phyloP scores from a whole-genome alignment of 2,113 vertebrate species.

The Poeciliopsis retropinna region DNA sequence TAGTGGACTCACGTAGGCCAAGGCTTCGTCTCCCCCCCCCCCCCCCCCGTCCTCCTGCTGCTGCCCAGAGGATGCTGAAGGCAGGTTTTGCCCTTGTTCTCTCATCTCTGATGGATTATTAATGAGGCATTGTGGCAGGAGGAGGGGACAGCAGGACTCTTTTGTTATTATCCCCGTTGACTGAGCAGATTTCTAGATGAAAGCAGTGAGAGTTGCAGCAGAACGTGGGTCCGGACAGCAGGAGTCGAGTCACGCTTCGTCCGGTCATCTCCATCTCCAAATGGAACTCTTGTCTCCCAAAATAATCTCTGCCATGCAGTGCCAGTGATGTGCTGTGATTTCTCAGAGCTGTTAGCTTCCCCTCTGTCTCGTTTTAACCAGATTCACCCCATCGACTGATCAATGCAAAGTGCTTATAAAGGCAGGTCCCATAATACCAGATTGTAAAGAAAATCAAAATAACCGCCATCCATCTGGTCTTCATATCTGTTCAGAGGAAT shows the following conservation, averaged over 20 bases:
- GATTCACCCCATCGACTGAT: not conserved
- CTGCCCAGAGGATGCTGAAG: slow-evolving; percentile 41
- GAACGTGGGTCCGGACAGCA: not conserved
- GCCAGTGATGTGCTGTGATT: not conserved
- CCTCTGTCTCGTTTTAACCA: not conserved
- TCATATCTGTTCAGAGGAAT: too few species aligned
- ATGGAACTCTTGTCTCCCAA: not conserved
- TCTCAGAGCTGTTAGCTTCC: not conserved
- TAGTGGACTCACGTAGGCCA: slow-evolving; percentile 72
- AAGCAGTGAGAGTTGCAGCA: not conserved
- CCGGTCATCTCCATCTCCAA: not conserved
- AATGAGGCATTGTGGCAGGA: slow-evolving; percentile 41
- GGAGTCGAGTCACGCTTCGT: not conserved
- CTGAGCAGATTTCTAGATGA: not conserved
- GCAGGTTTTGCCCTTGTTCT: slow-evolving; percentile 59
- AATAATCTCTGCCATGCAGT: not conserved
- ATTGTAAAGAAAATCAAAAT: too few species aligned
- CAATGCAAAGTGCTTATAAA: not conserved
- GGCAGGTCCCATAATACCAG: too few species aligned
- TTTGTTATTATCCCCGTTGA: too few species aligned
- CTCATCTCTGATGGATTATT: slow-evolving; percentile 59
- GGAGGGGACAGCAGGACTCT: slow-evolving; percentile 13
- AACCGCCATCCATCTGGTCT: too few species aligned
- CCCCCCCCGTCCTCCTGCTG: slow-evolving; percentile 9
- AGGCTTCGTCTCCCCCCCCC: slow-evolving; percentile 27